Base-by-base conservation (phyloP, 2,888 invertebrate genomes). In the Cloeon dipterum region DNA sequence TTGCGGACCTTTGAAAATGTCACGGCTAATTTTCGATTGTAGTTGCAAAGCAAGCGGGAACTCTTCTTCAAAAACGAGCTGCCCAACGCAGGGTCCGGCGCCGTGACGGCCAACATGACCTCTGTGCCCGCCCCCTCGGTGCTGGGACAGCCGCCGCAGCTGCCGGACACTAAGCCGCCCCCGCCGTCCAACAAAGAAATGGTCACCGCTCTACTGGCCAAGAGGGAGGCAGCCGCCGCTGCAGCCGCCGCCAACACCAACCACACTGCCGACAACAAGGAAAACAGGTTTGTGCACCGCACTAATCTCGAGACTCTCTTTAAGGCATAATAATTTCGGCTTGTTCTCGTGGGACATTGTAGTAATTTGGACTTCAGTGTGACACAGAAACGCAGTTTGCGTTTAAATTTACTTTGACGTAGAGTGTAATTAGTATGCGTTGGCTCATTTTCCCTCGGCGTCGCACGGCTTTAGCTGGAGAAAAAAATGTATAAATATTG, bases 41-140 rank as follows among this genome's bases (percentile, higher is more conserved):
- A 77, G 72, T 66, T 79, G 57, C 79, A 79, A 62, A 73, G 71
- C 56, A 83, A 83, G 64, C 70, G 83, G 49, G 82, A 83, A 64
- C 68, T 81, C 62, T 83, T 83, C 62, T 83, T 83, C 63, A 79
- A 78, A 57, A 56, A 54, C 49, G 58, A 55, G 45, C 47, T 52
- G 51, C 49, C 51, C 66, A 60, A 58, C 60, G 49, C 59, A 65
- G 37, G 37, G 36, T 45, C 59, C 65, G 49, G 60, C 65, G n/a
- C 29, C 7, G 29, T 29, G 16, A 29, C 29, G 29, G 29, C 29
- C 16, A 29, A n/a, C 10, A n/a, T 29, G 5, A 29, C 29, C 16
- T 14, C 63, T 50, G 58, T 59, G 41, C 56, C 61, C 42, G 42
- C 38, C 16, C 38, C 41, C 36, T 41, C 35, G 21, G 68, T 71